phyloP scores from a whole-genome alignment of 2,888 invertebrate genomes.

The Oegoconia quadripuncta region DNA sequence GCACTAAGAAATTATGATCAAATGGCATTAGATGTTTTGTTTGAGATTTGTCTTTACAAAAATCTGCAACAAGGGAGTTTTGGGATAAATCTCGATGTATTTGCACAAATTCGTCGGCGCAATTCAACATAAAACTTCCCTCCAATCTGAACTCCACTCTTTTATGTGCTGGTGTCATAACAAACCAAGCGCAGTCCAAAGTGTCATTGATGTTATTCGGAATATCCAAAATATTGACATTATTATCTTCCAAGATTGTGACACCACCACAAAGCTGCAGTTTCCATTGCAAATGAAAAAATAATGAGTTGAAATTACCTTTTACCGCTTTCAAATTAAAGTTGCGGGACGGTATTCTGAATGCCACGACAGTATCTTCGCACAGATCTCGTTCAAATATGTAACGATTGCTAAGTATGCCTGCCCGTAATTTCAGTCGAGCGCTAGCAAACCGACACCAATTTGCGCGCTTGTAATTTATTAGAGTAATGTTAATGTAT shows the following conservation, averaged over 20 bases:
- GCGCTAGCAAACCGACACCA: slow-evolving; percentile 46
- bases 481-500: slow-evolving; percentile 36
- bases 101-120: slow-evolving; percentile 59
- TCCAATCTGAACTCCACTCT: slow-evolving; percentile 53
- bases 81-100: slow-evolving; percentile 75
- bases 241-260: slow-evolving; percentile 42
- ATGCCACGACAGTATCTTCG: slow-evolving; percentile 35
- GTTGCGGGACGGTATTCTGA: slow-evolving; percentile 43
- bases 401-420: slow-evolving; percentile 1
- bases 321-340: slow-evolving; percentile 44
- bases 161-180: slow-evolving; percentile 58
- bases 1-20: slow-evolving; percentile 79
- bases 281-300: slow-evolving; percentile 79
- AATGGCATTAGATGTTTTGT: slow-evolving; percentile 62
- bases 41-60: slow-evolving; percentile 79
- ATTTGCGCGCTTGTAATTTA: slow-evolving; percentile 35
- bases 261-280: slow-evolving; percentile 84
- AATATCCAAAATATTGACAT: slow-evolving; percentile 48
- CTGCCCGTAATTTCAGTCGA: slow-evolving; percentile 37
- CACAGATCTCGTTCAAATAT: slow-evolving; percentile 30
- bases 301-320: slow-evolving; percentile 35
- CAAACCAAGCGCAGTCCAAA: slow-evolving; percentile 86
- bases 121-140: slow-evolving; percentile 44
- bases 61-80: slow-evolving; percentile 77
- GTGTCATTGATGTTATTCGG: slow-evolving; percentile 57